These are phyloP conservation scores for Ooceraea biroi DNA, from an alignment of 1,140 invertebrate species.

Conservation along the genomic window DNA sequence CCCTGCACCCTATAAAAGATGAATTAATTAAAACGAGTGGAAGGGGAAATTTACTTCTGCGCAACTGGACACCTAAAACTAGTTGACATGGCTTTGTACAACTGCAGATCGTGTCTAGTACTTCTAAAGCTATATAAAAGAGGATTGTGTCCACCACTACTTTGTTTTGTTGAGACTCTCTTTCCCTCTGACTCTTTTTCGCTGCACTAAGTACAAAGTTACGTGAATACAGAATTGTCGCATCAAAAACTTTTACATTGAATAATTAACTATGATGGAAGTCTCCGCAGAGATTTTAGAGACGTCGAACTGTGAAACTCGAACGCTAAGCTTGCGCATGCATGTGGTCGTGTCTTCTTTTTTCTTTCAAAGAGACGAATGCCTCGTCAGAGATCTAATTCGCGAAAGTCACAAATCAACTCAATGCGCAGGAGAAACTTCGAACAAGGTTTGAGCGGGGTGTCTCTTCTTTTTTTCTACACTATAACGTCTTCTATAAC, in stretches of 20 bases:
- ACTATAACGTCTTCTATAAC: conserved; percentile 54
- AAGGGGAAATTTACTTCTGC: conserved; percentile 2
- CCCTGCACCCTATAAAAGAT: not conserved
- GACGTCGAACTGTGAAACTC: not conserved
- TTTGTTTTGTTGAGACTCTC: not conserved
- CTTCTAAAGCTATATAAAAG: conserved; percentile 29
- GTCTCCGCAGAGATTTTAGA: not conserved
- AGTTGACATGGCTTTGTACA: not conserved
- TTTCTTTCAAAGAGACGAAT: not conserved
- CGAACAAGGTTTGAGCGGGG: not conserved
- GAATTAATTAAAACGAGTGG: not conserved
- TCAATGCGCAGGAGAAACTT: not conserved
- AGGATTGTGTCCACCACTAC: conserved; percentile 8
- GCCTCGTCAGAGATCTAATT: not conserved
- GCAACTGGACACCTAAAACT: conserved; percentile 11
- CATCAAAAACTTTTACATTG: not conserved
- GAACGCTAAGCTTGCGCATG: conserved; percentile 33
- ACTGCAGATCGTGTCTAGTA: conserved; percentile 7
- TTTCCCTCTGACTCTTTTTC: not conserved
- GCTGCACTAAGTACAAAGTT: conserved; percentile 24
- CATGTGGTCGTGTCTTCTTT: conserved; percentile 1
- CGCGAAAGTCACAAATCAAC: not conserved
- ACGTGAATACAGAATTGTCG: not conserved
- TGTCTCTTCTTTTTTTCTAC: conserved; percentile 1
- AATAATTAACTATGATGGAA: conserved; percentile 15